Evolutionary conservation across 2,888 invertebrate species (phyloP), one percentile per base, ranked within the genome.

Genomic region (Ctena decussata): DNA sequence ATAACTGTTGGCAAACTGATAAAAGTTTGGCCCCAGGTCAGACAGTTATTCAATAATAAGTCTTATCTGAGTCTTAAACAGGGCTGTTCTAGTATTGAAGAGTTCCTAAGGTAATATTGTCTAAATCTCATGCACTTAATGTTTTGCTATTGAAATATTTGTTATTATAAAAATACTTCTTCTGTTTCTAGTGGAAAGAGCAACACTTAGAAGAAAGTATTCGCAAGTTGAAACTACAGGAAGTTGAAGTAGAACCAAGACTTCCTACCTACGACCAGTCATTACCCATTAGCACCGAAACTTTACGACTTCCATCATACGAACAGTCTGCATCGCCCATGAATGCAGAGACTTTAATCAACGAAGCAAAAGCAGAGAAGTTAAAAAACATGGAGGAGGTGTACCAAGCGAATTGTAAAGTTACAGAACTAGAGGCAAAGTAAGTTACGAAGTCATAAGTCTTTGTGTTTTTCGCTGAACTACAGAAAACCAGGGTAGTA

Each of bases 301-400:
- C 74, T 12, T 75, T 84, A 0, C 85, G 87, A 15, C 80, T 88
- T 77, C 85, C 87, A 44, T 41, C 82, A 21, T 89, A 87, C 69
- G 86, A 89, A 60, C 87, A 87, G 75, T 53, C 84, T 1, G 74
- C 77, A 15, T 70, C 78, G 1, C 44, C 76, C 21, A 57, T 86
- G 79, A 82, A 83, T 65, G 60, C 79, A 5, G 87, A 89, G 72
- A 85, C 84, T 0, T 70, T 87, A 15, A 87, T 89, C 41, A 81
- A 98, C 0, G 98, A 98, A 95, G 98, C 98, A 8, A 97, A 98
- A 90, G 97, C 97, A 86, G 98, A 98, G 94, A 98, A 98, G 95
- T 97, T 98, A 93, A 97, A 97, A 74, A 98, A 98, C 94, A 98
- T 98, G 97, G 98, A 98, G 95, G 98, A 98, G 94, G 97, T 98